These are phyloP conservation scores for Eufriesea mexicana DNA, from an alignment of 1,140 invertebrate genomes.

Conservation along the genomic window DNA sequence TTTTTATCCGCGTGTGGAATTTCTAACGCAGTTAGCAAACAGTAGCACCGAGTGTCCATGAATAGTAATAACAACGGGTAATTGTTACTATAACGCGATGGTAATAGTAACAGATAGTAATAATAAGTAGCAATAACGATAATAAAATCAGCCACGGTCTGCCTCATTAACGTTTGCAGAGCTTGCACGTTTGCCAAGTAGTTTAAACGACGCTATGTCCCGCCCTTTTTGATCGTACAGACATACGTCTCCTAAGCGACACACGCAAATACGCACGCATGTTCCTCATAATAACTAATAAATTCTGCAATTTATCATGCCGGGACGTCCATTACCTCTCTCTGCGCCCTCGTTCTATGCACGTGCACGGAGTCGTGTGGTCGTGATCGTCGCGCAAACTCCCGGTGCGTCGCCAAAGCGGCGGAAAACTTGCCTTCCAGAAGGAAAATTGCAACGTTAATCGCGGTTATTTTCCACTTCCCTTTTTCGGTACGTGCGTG, in stretches of 20 bases:
- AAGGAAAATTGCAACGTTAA: slow-evolving; percentile 10
- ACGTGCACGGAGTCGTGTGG: slow-evolving; percentile 28
- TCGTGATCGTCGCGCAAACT: slow-evolving; percentile 6
- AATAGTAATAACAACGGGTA: too few species aligned
- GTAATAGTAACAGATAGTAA: too few species aligned
- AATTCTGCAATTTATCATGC: slow-evolving; percentile 60
- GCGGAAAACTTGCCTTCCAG: slow-evolving; percentile 6
- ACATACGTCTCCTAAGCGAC: neutral
- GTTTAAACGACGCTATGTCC: slow-evolving; percentile 12
- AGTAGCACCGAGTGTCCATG: too few species aligned
- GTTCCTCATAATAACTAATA: slow-evolving; percentile 61
- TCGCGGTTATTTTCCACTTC: neutral
- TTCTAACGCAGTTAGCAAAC: too few species aligned
- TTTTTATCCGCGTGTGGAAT: too few species aligned
- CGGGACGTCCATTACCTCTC: slow-evolving; percentile 40
- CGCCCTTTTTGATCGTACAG: slow-evolving; percentile 6
- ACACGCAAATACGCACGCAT: slow-evolving; percentile 5
- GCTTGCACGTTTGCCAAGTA: neutral
- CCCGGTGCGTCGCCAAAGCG: slow-evolving; percentile 5
- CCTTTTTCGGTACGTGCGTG: neutral
- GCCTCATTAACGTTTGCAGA: neutral
- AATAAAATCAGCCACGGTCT: neutral
- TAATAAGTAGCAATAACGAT: too few species aligned
- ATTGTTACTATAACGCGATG: too few species aligned
- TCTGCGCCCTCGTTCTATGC: slow-evolving; percentile 37